A percentile compares a stretch with the other conserved stretches of the same genome.
These are phyloP conservation scores for Sarcophaga bullata DNA, from an alignment of 1,140 invertebrate species.

Conservation along the genomic window DNA sequence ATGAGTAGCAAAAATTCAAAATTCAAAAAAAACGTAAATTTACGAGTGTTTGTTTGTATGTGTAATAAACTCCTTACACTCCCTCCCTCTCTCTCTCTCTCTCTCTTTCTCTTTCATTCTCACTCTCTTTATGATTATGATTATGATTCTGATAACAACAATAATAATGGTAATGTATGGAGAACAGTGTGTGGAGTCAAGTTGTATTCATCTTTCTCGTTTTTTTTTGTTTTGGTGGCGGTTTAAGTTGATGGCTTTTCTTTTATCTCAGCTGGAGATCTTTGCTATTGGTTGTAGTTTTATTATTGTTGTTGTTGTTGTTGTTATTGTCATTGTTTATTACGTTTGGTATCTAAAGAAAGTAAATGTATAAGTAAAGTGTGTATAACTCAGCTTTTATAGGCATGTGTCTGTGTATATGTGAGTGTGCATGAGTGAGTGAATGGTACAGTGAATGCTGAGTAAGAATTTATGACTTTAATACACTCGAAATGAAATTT, in stretches of 20 bases:
- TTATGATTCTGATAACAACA: slow-evolving; percentile 32
- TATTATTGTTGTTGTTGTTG: not conserved
- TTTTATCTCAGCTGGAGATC: slow-evolving; percentile 46
- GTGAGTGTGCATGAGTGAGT: too few species aligned
- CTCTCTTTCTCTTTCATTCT: too few species aligned
- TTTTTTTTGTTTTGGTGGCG: slow-evolving; percentile 31
- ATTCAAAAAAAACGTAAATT: too few species aligned
- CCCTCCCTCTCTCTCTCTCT: not conserved
- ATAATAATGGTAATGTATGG: not conserved
- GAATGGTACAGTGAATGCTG: too few species aligned
- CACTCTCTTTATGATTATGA: slow-evolving; percentile 30
- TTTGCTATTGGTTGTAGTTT: slow-evolving; percentile 44
- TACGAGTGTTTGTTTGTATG: too few species aligned
- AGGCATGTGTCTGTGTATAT: too few species aligned
- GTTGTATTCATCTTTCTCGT: not conserved
- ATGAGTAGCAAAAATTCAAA: too few species aligned
- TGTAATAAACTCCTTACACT: not conserved
- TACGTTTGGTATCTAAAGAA: not conserved
- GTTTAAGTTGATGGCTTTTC: slow-evolving; percentile 31
- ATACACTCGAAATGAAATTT: too few species aligned
- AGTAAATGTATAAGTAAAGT: not conserved
- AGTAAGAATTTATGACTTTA: too few species aligned
- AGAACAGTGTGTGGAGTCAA: too few species aligned
- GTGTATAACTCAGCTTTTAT: too few species aligned
- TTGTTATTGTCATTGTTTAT: not conserved